Evolutionary conservation across 2,888 invertebrate genomes (phyloP).

Genomic region (Smittia aterrima): DNA sequence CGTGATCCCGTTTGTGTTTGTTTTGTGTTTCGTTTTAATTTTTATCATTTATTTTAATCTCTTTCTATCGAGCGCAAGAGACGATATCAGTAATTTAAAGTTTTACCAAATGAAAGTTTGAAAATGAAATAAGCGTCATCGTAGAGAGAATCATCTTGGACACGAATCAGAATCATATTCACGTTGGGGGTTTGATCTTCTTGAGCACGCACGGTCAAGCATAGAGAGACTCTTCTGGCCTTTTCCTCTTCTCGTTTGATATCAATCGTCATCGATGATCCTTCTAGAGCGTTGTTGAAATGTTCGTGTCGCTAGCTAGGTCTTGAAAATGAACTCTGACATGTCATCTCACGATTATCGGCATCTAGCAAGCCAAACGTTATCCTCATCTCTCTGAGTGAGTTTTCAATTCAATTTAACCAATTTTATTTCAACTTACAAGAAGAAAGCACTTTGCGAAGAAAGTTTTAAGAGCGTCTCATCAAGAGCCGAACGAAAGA

Average conservation of each 20-base stretch:
- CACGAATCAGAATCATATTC: neutral
- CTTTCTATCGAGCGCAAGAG: conserved; percentile 11
- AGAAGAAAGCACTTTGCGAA: neutral
- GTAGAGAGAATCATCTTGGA: neutral
- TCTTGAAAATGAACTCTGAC: neutral
- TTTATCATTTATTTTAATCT: conserved; percentile 20
- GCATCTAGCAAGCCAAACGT: conserved; percentile 17
- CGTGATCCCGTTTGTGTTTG: neutral
- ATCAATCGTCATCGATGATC: neutral
- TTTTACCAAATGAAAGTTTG: neutral
- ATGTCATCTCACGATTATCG: neutral
- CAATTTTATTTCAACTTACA: neutral
- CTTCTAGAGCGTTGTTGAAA: neutral
- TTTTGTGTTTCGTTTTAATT: conserved; percentile 6
- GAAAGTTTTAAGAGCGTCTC: neutral
- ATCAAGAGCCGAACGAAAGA: conserved; percentile 17
- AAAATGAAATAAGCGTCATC: neutral
- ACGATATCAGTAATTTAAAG: neutral
- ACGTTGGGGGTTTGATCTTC: neutral
- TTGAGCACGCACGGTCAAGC: neutral
- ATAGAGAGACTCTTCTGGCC: too few relatives aligned
- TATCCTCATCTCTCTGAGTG: conserved; percentile 37
- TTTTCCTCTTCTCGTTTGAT: neutral
- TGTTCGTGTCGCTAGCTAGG: neutral
- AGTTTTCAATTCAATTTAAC: conserved; percentile 39